Base-by-base conservation (phyloP, 2,797 vertebrate species). In the Anabacerthia variegaticeps region DNA sequence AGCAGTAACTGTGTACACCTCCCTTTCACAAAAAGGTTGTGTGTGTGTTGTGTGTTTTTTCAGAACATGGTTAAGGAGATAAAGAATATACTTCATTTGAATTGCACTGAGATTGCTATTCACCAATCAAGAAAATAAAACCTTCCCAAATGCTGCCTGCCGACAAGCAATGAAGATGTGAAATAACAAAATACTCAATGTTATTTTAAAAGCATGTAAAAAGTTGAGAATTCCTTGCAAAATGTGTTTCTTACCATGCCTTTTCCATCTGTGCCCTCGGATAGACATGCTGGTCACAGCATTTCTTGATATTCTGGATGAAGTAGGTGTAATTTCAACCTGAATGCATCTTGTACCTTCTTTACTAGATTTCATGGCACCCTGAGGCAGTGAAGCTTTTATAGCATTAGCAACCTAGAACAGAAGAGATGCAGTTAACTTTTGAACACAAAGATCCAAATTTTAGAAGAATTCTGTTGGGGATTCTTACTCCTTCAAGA, bases 261-360 rank as follows among this genome's bases (percentile, higher is more conserved):
- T 99, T 98, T 99, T 99, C 99, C 99, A 99, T 91, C 99, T 99
- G 90, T 99, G 99, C 19, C 99, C 99, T 89, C 99, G 98, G 96
- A 99, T 99, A 72, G 99, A 99, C 95, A 99, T 98, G 93, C 99
- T 99, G 68, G 99, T 99, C 93, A 99, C 99, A 79, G 99, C 99
- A 91, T 99, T 99, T 94, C 99, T 98, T 93, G 99, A 99, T 98
- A 99, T 99, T 97, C 99, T 98, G 75, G 99, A 99, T 88, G 99
- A 98, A 56, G 99, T 99, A 95, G 99, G 99, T 21, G 99, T 99
- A 97, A 99, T 99, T 98, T 99, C 99, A 97, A 99, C 99, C 97
- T 99, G 99, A 98, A 99, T 99, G 88, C 99, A 99, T 73, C 98
- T 98, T 28, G 98, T 98, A 14, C 99, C 99, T 97, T 99, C 99